A percentile compares a stretch with the other conserved stretches of the same genome.
Evolutionary conservation across 2,888 invertebrate genomes (phyloP).

Genomic region (Nudaria mundana): DNA sequence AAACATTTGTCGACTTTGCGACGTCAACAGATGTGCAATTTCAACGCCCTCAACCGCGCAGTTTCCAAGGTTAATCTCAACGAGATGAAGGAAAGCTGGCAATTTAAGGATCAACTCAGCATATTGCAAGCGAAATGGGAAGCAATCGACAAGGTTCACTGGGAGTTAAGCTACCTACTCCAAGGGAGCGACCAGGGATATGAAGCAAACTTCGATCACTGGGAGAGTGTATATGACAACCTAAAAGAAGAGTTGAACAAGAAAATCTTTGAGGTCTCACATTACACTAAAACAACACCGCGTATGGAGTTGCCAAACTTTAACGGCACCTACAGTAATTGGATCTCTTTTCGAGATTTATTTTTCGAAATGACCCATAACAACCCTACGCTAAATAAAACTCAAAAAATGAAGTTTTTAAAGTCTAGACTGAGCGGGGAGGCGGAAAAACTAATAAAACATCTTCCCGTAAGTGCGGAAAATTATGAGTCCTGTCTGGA

Average conservation of each 20-base stretch:
- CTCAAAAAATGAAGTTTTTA: slow-evolving; percentile 2
- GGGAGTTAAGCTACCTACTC: no score
- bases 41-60: no score
- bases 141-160: no score
- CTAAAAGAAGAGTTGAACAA: background rate
- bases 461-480: background rate
- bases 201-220: no score
- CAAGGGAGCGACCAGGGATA: no score
- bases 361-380: background rate
- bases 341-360: background rate
- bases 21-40: no score
- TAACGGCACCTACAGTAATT: background rate
- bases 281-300: background rate
- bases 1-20: no score
- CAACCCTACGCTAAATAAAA: background rate
- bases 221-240: background rate
- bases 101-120: no score
- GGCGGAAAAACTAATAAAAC: background rate
- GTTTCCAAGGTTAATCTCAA: no score
- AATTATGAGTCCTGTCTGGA: slow-evolving; percentile 1
- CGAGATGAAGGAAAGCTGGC: no score
- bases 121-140: no score
- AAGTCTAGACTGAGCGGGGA: background rate
- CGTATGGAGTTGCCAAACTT: background rate
- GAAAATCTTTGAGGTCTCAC: background rate